Evolutionary conservation across 2,113 vertebrate species (phyloP).

Genomic region (Lepus europaeus): DNA sequence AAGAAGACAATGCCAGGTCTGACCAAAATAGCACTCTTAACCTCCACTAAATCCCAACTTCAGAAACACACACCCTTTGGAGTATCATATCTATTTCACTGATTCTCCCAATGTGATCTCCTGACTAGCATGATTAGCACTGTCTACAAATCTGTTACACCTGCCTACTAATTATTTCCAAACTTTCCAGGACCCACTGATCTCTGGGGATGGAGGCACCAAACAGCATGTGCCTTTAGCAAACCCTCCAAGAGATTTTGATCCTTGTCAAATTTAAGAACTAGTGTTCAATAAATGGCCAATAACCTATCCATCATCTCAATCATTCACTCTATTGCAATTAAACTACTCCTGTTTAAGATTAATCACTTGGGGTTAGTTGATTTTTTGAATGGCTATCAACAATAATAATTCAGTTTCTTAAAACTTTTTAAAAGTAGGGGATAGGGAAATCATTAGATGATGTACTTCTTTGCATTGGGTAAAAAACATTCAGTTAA

Average conservation of each 20-base stretch:
- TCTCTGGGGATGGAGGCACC: background rate
- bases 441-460: background rate
- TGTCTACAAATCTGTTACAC: background rate
- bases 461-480: background rate
- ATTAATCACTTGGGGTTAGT: background rate
- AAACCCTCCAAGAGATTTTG: background rate
- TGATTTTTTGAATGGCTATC: background rate
- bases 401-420: background rate
- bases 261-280: background rate
- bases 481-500: constrained; percentile 37
- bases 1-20: background rate
- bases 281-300: background rate
- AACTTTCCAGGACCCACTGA: background rate
- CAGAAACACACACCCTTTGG: background rate
- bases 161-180: background rate
- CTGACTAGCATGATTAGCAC: background rate
- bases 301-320: background rate
- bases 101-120: background rate
- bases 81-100: background rate
- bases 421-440: constrained; percentile 3
- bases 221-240: background rate
- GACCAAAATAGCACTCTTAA: background rate
- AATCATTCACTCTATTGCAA: background rate
- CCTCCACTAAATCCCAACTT: background rate
- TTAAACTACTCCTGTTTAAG: background rate